These are phyloP conservation scores for Andricus curvator DNA, from an alignment of 2,888 invertebrate genomes.

Conservation along the genomic window DNA sequence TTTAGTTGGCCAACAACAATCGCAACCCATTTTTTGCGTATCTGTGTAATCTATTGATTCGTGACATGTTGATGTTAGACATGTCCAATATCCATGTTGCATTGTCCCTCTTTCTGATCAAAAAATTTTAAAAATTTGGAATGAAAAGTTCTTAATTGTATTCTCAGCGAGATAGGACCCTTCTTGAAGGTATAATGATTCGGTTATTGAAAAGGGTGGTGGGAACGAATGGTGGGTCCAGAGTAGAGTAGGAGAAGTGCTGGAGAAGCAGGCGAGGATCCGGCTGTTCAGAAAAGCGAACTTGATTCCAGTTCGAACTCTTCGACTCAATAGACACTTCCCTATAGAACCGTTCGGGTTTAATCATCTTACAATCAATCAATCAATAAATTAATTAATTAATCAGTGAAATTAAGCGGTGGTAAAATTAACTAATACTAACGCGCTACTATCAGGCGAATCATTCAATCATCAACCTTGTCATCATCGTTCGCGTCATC, in stretches of 20 bases:
- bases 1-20: too few species aligned
- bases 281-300: constrained; percentile 66
- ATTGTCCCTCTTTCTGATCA: too few species aligned
- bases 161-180: constrained; percentile 55
- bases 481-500: neutral
- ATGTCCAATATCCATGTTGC: too few species aligned
- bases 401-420: neutral
- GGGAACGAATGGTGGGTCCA: constrained; percentile 64
- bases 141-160: too few species aligned
- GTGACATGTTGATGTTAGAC: too few species aligned
- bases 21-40: too few species aligned
- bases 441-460: neutral
- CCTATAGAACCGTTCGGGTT: neutral
- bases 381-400: too few species aligned
- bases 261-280: constrained; percentile 59
- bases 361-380: constrained; percentile 26
- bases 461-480: neutral
- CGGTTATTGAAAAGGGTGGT: constrained; percentile 66
- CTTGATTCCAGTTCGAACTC: constrained; percentile 71
- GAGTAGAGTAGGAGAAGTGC: constrained; percentile 54
- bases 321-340: constrained; percentile 59
- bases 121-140: too few species aligned
- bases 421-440: neutral
- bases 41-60: too few species aligned
- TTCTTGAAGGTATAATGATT: constrained; percentile 63